These are phyloP conservation scores for Branchipolynoe longqiensis DNA, from an alignment of 2,888 invertebrate genomes.

Conservation along the genomic window DNA sequence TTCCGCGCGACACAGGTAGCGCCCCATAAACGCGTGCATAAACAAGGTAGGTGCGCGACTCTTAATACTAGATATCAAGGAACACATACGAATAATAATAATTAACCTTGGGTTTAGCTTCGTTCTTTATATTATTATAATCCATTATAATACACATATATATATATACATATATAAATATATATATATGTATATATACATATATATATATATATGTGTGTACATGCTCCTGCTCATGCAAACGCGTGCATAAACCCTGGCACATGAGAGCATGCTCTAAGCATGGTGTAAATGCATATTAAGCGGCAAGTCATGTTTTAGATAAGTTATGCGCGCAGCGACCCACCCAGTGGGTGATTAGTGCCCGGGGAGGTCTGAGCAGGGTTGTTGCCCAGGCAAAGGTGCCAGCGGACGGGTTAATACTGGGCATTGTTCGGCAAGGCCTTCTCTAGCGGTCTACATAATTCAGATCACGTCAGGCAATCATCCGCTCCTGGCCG, in stretches of 20 bases:
- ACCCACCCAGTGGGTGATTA: neutral
- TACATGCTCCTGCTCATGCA: no score
- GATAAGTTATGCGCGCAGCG: neutral
- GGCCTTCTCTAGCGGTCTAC: neutral
- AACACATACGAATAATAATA: no score
- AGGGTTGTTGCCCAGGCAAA: neutral
- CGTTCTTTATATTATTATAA: no score
- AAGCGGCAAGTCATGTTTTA: neutral
- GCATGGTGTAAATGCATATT: neutral
- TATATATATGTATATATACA: constrained; percentile 26
- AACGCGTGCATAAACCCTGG: no score
- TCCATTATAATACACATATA: constrained; percentile 3
- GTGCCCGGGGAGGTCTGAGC: neutral
- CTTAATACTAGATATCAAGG: no score
- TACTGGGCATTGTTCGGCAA: neutral
- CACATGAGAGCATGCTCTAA: no score
- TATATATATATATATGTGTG: constrained; percentile 2
- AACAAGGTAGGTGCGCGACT: no score
- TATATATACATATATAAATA: constrained; percentile 48
- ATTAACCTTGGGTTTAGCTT: no score
- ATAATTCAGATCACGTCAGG: constrained; percentile 38
- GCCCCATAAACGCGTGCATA: no score
- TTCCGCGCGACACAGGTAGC: no score
- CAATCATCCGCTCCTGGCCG: neutral
- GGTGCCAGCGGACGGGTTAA: neutral